Conservation (phyloP, 2,888 invertebrate species). For the Leucophenga maculata region DNA sequence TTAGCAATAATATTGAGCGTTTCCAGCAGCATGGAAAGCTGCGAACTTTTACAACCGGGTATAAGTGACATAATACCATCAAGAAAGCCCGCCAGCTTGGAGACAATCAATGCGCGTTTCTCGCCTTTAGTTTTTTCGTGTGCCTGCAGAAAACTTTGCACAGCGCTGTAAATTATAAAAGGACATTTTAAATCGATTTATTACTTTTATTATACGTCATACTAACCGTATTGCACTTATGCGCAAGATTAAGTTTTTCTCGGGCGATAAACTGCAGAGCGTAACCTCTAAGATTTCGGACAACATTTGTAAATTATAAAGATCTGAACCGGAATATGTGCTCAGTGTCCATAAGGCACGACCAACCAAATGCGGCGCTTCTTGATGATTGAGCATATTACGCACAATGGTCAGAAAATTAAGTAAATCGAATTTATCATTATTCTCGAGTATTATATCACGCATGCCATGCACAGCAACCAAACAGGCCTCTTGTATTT, state of each 20-base stretch:
- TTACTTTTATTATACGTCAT: neutral
- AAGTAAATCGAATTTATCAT: slow-evolving; percentile 69
- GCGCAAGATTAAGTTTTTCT: slow-evolving; percentile 68
- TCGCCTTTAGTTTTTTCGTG: slow-evolving; percentile 72
- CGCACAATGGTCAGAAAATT: slow-evolving; percentile 71
- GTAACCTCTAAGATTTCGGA: slow-evolving; percentile 68
- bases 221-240: slow-evolving; percentile 68
- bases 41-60: slow-evolving; percentile 73
- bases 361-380: slow-evolving; percentile 68
- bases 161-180: slow-evolving; percentile 48
- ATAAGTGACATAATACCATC: slow-evolving; percentile 73
- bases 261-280: slow-evolving; percentile 63
- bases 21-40: slow-evolving; percentile 74
- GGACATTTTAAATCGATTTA: neutral
- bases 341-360: slow-evolving; percentile 71
- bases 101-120: slow-evolving; percentile 70
- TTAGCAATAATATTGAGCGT: slow-evolving; percentile 74
- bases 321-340: slow-evolving; percentile 68
- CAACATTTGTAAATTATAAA: slow-evolving; percentile 70
- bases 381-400: slow-evolving; percentile 66
- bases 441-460: slow-evolving; percentile 68
- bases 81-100: slow-evolving; percentile 74
- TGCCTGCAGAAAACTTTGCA: slow-evolving; percentile 72
- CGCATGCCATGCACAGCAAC: slow-evolving; percentile 76
- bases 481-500: slow-evolving; percentile 79